Conservation (phyloP, 2,113 vertebrate species). For the Oryzias celebensis region DNA sequence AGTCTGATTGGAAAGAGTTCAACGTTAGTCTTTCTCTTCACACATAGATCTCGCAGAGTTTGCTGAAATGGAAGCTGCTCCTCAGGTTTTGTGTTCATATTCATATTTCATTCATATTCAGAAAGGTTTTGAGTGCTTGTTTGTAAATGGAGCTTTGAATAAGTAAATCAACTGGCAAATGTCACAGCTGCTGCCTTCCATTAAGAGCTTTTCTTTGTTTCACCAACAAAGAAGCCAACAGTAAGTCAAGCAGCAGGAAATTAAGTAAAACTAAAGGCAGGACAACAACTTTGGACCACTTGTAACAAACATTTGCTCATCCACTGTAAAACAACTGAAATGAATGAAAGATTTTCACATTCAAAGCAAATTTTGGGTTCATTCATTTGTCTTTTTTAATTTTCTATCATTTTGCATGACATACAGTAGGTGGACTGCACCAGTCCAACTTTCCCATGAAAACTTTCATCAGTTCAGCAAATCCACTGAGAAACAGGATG, state of each 20-base stretch:
- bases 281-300: not conserved
- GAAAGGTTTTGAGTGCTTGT: not conserved
- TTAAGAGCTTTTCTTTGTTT: constrained; percentile 6
- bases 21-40: constrained; percentile 2
- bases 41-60: constrained; percentile 1
- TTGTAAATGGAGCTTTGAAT: constrained; percentile 11
- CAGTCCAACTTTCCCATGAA: too few relatives aligned
- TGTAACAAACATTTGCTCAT: constrained; percentile 4
- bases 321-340: not conserved
- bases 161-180: constrained; percentile 24
- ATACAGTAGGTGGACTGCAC: too few relatives aligned
- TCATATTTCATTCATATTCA: constrained; percentile 20
- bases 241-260: constrained; percentile 3
- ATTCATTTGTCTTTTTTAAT: not conserved
- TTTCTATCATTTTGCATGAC: too few relatives aligned
- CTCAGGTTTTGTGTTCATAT: not conserved
- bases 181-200: constrained; percentile 23
- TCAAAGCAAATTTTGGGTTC: not conserved
- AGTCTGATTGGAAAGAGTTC: constrained; percentile 36
- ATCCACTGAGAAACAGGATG: too few relatives aligned
- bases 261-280: not conserved
- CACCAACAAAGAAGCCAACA: not conserved
- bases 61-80: constrained; percentile 2
- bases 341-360: not conserved
- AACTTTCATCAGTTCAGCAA: too few relatives aligned